These are phyloP conservation scores for Mythimna pallens DNA, from an alignment of 2,888 invertebrate genomes.

Conservation along the genomic window DNA sequence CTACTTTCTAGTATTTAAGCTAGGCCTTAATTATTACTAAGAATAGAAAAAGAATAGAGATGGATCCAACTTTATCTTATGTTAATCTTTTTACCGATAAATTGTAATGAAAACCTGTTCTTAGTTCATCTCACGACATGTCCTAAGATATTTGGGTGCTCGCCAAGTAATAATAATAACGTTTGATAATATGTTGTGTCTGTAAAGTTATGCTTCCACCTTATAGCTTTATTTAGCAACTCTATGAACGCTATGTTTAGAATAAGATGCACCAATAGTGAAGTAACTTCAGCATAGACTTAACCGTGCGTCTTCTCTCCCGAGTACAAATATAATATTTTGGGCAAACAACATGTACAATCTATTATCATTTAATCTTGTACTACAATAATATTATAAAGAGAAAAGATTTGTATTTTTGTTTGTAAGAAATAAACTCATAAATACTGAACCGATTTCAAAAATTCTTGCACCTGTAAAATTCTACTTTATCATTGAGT, in stretches of 20 bases:
- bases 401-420: too few relatives aligned
- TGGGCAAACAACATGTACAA: background rate
- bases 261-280: conserved; percentile 56
- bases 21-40: conserved; percentile 13
- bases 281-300: conserved; percentile 38
- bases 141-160: conserved; percentile 59
- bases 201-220: conserved; percentile 33
- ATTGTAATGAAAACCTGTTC: conserved; percentile 42
- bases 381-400: too few relatives aligned
- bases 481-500: too few relatives aligned
- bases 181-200: conserved; percentile 38
- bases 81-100: conserved; percentile 21
- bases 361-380: background rate
- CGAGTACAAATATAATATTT: conserved; percentile 15
- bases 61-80: background rate
- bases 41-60: conserved; percentile 14
- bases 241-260: conserved; percentile 65
- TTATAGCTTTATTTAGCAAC: conserved; percentile 57
- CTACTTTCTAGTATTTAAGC: conserved; percentile 35
- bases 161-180: conserved; percentile 65
- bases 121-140: conserved; percentile 54
- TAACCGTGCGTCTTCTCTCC: conserved; percentile 1
- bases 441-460: too few relatives aligned
- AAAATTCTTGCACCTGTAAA: too few relatives aligned
- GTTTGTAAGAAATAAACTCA: too few relatives aligned